Percentiles rank a stretch among this genome's conserved stretches.
phyloP scores from a whole-genome alignment of 2,113 vertebrate species.

The Hypocryptadius cinnamomeus region DNA sequence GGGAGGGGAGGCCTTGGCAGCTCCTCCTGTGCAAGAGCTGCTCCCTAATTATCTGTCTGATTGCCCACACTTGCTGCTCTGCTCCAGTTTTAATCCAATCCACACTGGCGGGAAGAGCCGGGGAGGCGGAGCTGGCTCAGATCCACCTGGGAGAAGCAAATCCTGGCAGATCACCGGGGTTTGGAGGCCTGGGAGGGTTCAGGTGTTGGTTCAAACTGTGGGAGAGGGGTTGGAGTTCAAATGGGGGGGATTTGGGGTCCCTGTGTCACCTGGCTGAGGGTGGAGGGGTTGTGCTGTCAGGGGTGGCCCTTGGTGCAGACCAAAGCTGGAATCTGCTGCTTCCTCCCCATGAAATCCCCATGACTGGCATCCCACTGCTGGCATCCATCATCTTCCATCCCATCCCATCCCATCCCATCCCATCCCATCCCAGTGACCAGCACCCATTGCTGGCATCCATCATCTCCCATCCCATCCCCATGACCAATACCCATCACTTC shows the following conservation, averaged over 20 bases:
- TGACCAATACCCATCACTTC: too few relatives aligned
- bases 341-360: not conserved
- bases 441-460: too few relatives aligned
- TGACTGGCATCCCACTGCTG: not conserved
- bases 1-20: not conserved
- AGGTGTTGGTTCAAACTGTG: not conserved
- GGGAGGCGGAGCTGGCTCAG: not conserved
- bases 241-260: not conserved
- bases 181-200: not conserved
- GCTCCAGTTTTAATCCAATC: not conserved
- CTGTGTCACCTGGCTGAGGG: not conserved
- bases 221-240: not conserved
- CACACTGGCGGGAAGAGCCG: not conserved
- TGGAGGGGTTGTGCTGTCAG: not conserved
- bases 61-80: not conserved
- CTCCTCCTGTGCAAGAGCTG: not conserved
- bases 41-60: not conserved
- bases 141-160: not conserved
- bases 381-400: not conserved
- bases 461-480: not conserved
- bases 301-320: not conserved
- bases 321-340: not conserved
- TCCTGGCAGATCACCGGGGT: accelerated
- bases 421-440: not conserved
- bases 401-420: not conserved